Evolutionary conservation across 2,888 invertebrate species (phyloP), one percentile per base, ranked within the genome.

Genomic region (Dioctria linearis): DNA sequence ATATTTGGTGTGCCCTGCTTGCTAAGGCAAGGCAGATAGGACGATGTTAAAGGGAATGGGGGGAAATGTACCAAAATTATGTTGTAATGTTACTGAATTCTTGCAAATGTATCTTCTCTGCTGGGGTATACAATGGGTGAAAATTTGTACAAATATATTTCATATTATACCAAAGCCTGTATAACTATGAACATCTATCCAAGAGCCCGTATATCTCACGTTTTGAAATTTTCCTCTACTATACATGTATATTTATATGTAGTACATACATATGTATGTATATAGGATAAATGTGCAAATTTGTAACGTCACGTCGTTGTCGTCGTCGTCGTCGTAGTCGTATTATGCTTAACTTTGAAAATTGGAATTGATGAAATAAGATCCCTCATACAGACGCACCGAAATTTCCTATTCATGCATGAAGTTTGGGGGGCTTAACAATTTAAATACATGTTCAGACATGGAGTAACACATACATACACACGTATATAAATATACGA

Each of bases 361-460:
- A 76, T 76, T 76, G 46, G 63, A 63, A 76, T 76, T 76, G 76
- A 76, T 76, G 76, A 76, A 76, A 76, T 76, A 76, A 76, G 76
- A 76, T 76, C 76, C 76, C 61, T 8, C 46, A 63, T 49, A 46
- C 49, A 9, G 9, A 40, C 61, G 11, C 37, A 76, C n/a, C 39
- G 25, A 25, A 51, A 54, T 40, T 42, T 63, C 11, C 61, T 39
- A 76, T 63, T 63, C 76, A 61, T 49, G 39, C 76, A 61, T 63
- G 63, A 76, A 25, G 25, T 37, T n/a, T 76, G 46, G 61, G 67
- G 46, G 59, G 25, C 57, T 73, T 13, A 66, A 66, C n/a, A 51
- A 66, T 66, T 43, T 66, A 43, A 66, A 66, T 43, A 42, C 66
- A 40, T 25, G 43, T 65, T 13, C 63, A 57, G 25, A 25, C 25